Evolutionary conservation across 1,140 invertebrate genomes (phyloP).

Genomic region (Bombus consobrinus): DNA sequence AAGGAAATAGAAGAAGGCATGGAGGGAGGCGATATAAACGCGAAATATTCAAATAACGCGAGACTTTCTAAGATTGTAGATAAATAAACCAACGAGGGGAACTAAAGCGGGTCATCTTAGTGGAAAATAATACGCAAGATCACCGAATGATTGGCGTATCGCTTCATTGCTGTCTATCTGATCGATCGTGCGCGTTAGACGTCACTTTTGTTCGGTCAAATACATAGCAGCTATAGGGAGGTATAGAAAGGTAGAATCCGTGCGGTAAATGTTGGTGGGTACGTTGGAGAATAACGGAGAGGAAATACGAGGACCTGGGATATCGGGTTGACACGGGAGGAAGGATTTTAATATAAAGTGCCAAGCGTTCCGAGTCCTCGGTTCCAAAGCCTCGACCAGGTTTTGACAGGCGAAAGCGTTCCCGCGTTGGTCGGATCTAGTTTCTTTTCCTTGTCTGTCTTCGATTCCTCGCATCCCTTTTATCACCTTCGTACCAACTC

Average conservation of each 20-base stretch:
- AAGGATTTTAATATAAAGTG: conserved; percentile 76
- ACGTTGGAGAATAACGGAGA: conserved; percentile 21
- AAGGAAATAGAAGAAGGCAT: neutral
- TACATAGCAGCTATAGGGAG: neutral
- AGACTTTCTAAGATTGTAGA: too few relatives aligned
- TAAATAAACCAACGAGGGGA: too few relatives aligned
- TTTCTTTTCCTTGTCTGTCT: conserved; percentile 39
- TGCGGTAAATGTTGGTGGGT: conserved; percentile 23
- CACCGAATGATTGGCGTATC: too few relatives aligned
- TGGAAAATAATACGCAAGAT: too few relatives aligned
- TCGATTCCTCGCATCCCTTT: neutral
- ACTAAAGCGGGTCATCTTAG: too few relatives aligned
- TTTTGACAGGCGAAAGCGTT: conserved; percentile 24
- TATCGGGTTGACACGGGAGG: conserved; percentile 46
- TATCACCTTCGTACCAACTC: neutral
- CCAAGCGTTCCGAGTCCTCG: conserved; percentile 56
- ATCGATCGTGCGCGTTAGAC: too few relatives aligned
- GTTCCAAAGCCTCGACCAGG: conserved; percentile 38
- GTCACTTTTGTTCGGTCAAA: neutral
- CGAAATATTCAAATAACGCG: too few relatives aligned
- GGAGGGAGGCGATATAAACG: too few relatives aligned
- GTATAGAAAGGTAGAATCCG: neutral
- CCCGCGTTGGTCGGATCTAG: conserved; percentile 23
- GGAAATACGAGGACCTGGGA: neutral
- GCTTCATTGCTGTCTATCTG: too few relatives aligned